A percentile compares a stretch with the other conserved stretches of the same genome.
Evolutionary conservation across 1,140 invertebrate genomes (phyloP).

Genomic region (Penaeus chinensis): DNA sequence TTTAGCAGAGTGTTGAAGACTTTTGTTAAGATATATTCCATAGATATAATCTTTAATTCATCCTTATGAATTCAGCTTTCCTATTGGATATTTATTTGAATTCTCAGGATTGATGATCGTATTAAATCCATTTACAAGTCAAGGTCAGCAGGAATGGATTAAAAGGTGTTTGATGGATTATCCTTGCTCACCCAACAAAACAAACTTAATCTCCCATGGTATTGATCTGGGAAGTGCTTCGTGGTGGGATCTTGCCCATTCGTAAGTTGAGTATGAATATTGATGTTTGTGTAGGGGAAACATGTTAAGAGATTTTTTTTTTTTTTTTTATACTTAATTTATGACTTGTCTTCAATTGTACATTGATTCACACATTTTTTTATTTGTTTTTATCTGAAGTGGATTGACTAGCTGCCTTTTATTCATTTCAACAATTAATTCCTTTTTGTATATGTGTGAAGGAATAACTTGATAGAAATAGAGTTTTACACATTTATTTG

Average conservation of each 20-base stretch:
- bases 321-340: too few species aligned
- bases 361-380: background rate
- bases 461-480: too few species aligned
- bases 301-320: background rate
- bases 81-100: too few species aligned
- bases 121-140: conserved; percentile 82
- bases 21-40: too few species aligned
- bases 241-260: conserved; percentile 70
- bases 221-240: conserved; percentile 68
- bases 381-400: background rate
- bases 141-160: conserved; percentile 86
- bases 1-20: too few species aligned
- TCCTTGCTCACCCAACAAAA: conserved; percentile 80
- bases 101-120: conserved; percentile 80
- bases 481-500: too few species aligned
- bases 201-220: conserved; percentile 78
- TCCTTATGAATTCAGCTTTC: too few species aligned
- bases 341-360: background rate
- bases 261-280: conserved; percentile 64
- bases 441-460: too few species aligned
- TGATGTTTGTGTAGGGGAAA: background rate
- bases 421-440: too few species aligned
- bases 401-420: too few species aligned
- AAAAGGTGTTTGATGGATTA: conserved; percentile 81
- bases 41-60: too few species aligned